These are phyloP conservation scores for Pycnonotus jocosus DNA, from an alignment of 2,113 vertebrate genomes.

Conservation along the genomic window DNA sequence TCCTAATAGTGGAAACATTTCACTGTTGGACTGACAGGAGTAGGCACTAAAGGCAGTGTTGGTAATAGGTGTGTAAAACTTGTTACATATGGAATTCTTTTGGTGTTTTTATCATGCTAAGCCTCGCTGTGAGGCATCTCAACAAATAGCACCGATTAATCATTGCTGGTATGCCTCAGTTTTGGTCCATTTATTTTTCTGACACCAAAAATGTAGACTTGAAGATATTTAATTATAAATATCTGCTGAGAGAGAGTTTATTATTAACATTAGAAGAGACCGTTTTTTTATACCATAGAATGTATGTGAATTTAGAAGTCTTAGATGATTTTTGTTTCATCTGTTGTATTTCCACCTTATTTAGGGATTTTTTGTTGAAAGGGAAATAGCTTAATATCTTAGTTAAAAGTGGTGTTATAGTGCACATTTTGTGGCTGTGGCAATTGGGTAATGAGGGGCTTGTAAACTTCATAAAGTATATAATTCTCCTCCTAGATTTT, in stretches of 20 bases:
- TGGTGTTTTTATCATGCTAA: not conserved
- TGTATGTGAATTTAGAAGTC: not conserved
- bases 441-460: constrained; percentile 23
- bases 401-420: not conserved
- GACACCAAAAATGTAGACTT: not conserved
- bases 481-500: constrained; percentile 54
- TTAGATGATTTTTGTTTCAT: constrained; percentile 14
- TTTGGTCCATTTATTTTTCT: constrained; percentile 48
- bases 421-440: not conserved
- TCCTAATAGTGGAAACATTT: not conserved
- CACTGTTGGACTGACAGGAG: not conserved
- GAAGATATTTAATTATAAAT: constrained; percentile 46
- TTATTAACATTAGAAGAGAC: not conserved
- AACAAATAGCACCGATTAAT: constrained; percentile 27
- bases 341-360: not conserved
- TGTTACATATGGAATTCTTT: not conserved
- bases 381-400: not conserved
- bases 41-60: not conserved
- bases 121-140: not conserved
- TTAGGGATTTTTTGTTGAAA: constrained; percentile 16
- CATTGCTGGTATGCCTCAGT: constrained; percentile 7
- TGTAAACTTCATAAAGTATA: constrained; percentile 41
- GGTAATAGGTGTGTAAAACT: not conserved
- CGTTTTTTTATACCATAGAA: not conserved
- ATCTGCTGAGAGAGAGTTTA: constrained; percentile 22